A percentile compares a stretch with the other conserved stretches of the same genome.
These are phyloP conservation scores for Eupithecia centaureata DNA, from an alignment of 2,888 invertebrate genomes.

Conservation along the genomic window DNA sequence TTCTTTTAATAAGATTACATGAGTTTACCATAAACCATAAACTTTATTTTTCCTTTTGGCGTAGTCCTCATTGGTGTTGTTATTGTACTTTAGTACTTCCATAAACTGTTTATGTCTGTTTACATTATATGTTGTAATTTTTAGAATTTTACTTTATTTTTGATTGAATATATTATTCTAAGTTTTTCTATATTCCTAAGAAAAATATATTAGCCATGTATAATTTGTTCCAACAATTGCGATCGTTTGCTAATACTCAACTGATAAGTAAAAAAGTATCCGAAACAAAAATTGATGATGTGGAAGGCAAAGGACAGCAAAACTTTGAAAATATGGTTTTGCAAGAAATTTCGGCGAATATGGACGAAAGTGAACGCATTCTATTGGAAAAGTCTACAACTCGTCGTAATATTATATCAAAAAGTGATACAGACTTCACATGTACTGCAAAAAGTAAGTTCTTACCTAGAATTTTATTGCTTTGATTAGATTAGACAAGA, in stretches of 20 bases:
- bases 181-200: constrained; percentile 7
- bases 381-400: background rate
- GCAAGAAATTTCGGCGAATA: background rate
- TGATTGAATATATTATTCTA: constrained; percentile 1
- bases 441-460: background rate
- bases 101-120: background rate
- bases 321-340: background rate
- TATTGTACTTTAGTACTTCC: no score
- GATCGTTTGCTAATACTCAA: background rate
- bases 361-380: constrained; percentile 3
- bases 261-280: background rate
- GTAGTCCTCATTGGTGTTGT: no score
- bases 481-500: background rate
- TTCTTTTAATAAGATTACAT: no score
- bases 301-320: background rate
- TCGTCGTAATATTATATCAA: background rate
- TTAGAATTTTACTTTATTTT: constrained; percentile 1
- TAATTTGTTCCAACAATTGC: background rate
- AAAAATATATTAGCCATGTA: constrained; percentile 10
- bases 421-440: background rate
- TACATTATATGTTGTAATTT: background rate
- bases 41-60: no score
- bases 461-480: background rate
- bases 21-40: no score
- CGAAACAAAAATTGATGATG: background rate